phyloP scores from a whole-genome alignment of 35 echinoderm and acorn worm genomes.

The Nesometra sesokonis region DNA sequence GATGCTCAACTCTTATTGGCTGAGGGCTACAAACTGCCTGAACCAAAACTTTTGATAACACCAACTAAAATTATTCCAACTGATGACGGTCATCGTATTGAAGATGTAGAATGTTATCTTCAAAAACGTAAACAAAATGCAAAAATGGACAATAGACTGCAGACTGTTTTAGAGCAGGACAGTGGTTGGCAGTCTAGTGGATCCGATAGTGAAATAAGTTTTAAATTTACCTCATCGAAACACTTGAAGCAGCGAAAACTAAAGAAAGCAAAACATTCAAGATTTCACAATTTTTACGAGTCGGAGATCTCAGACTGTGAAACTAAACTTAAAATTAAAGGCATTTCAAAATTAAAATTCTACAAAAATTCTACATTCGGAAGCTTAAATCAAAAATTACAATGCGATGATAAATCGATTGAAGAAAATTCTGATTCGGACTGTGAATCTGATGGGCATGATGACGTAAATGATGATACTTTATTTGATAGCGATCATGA shows the following conservation, averaged over 20 bases:
- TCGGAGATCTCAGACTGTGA: slow-evolving; percentile 86
- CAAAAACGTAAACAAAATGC: neutral
- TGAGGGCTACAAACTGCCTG: slow-evolving; percentile 64
- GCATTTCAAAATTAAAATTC: slow-evolving; percentile 8
- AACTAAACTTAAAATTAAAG: slow-evolving; percentile 82
- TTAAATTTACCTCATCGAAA: slow-evolving; percentile 12
- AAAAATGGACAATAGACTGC: neutral
- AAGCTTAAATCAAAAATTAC: slow-evolving; percentile 1
- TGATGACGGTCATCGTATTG: slow-evolving; percentile 9
- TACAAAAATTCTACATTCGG: neutral
- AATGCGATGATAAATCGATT: neutral
- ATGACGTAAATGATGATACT: neutral
- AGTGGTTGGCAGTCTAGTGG: slow-evolving; percentile 17
- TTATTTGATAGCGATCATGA: neutral
- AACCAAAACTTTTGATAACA: slow-evolving; percentile 46
- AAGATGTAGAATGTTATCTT: neutral
- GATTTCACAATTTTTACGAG: slow-evolving; percentile 43
- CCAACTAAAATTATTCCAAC: slow-evolving; percentile 41
- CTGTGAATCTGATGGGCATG: neutral
- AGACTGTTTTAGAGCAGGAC: slow-evolving; percentile 9
- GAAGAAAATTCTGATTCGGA: neutral
- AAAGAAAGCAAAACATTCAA: neutral
- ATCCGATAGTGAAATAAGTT: slow-evolving; percentile 52
- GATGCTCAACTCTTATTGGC: slow-evolving; percentile 75
- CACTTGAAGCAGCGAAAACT: slow-evolving; percentile 19